Evolutionary conservation across 2,113 vertebrate genomes (phyloP).

Genomic region (Lasiurus cinereus): DNA sequence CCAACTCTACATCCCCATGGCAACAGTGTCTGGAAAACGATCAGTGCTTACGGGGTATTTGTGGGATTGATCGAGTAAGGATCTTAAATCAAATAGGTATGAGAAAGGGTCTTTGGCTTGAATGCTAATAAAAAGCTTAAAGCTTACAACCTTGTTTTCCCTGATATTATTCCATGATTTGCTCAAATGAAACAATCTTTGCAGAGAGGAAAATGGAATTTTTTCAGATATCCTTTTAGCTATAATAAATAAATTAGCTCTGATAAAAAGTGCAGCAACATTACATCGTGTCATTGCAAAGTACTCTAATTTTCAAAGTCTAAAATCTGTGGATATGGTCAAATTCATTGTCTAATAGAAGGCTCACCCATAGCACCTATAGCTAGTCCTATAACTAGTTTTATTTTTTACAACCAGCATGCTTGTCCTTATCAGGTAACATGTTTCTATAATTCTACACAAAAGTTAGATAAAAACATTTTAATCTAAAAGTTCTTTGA

Average conservation of each 20-base stretch:
- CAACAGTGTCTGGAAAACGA: background rate
- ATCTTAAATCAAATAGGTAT: conserved; percentile 29
- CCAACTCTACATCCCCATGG: background rate
- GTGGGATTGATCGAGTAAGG: conserved; percentile 7
- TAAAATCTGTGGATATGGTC: background rate
- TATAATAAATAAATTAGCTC: conserved; percentile 16
- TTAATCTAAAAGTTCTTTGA: background rate
- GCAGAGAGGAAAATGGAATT: background rate
- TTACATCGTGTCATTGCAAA: background rate
- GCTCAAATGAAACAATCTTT: conserved; percentile 38
- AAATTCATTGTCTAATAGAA: background rate
- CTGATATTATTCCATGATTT: background rate
- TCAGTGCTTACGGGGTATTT: background rate
- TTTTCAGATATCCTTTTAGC: conserved; percentile 17
- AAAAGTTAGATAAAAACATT: conserved; percentile 1
- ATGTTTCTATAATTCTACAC: background rate
- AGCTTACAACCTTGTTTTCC: conserved; percentile 18
- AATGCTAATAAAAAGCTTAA: background rate
- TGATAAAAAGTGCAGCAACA: background rate
- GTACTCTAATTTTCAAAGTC: conserved; percentile 31
- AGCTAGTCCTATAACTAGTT: background rate
- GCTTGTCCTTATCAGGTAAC: background rate
- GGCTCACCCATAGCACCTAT: background rate
- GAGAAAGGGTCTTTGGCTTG: conserved; percentile 39
- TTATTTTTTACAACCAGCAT: background rate